Evolutionary conservation across 2,797 vertebrate species (phyloP), one percentile per base, ranked within the genome.

Genomic region (Tamandua tetradactyla): DNA sequence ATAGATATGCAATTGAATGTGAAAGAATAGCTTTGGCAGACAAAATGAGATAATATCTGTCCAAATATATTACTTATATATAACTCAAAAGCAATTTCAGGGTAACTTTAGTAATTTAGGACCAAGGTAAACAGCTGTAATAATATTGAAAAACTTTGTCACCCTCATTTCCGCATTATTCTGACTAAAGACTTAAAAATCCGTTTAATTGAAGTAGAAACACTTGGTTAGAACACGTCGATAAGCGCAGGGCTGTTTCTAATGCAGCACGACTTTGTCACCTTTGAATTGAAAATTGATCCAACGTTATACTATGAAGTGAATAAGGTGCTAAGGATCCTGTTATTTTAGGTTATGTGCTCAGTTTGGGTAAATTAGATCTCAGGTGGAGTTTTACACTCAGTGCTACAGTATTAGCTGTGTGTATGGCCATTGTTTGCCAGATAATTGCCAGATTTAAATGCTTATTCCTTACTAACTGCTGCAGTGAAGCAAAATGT

Each of bases 181-280:
- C 87, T 2, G 13, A 37, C 87, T 85, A 27, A 69, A 18, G 3
- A 55, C 30, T 80, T 47, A 78, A 64, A 89, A 96, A 89, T 92
- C 88, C 61, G 93, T 94, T 55, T 94, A 87, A 89, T 94, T 95
- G 91, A 74, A 78, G 89, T 37, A 61, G 89, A 80, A 81, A 13
- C 52, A 72, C 81, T 40, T 76, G 62, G 44, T 80, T 59, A 66
- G 18, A 23, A 37, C 27, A 23, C 66, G 85, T 91, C 62, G 35
- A 8, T 71, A 59, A 82, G 42, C 72, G 7, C 49, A 42, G 20
- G 84, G 44, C 61, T 55, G 0, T 76, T 91, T 94, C 32, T 55
- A 32, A 35, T 27, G 42, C 12, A 35, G 49, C 10, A 14, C 35
- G 64, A 44, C 78, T 81, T 80, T 75, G 57, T 93, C 86, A 66